These are phyloP conservation scores for Nasonia oneida DNA, from an alignment of 2,888 invertebrate genomes.

Conservation along the genomic window DNA sequence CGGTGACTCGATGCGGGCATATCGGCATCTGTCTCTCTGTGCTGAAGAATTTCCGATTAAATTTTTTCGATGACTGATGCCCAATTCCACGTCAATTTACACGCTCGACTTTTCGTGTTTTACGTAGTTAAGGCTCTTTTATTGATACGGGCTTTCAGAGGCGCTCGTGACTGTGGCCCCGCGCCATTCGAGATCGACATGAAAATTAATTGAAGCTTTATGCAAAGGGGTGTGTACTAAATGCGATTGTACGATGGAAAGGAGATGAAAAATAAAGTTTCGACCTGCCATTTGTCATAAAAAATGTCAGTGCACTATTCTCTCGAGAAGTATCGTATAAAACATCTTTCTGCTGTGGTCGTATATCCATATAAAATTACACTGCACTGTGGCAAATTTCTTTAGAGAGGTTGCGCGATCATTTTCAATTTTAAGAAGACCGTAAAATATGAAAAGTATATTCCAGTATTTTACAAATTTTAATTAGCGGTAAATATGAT, in stretches of 20 bases:
- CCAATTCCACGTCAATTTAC: conserved; percentile 19
- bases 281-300: neutral
- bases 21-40: conserved; percentile 19
- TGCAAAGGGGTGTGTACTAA: neutral
- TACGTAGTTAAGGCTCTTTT: neutral
- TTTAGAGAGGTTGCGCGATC: conserved; percentile 1
- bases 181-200: neutral
- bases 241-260: neutral
- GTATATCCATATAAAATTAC: conserved; percentile 6
- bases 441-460: conserved; percentile 30
- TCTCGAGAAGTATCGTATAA: neutral
- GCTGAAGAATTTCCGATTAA: conserved; percentile 39
- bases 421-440: conserved; percentile 34
- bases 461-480: conserved; percentile 12
- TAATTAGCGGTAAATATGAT: conserved; percentile 32
- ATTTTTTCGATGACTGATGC: conserved; percentile 18
- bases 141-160: conserved; percentile 37
- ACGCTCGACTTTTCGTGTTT: conserved; percentile 20
- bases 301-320: neutral
- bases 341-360: neutral
- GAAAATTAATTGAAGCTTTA: neutral
- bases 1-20: conserved; percentile 56
- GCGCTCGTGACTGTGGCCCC: neutral
- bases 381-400: neutral
- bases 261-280: neutral